These are phyloP conservation scores for Clusia tigrina DNA, from an alignment of 2,888 invertebrate genomes.

Conservation along the genomic window DNA sequence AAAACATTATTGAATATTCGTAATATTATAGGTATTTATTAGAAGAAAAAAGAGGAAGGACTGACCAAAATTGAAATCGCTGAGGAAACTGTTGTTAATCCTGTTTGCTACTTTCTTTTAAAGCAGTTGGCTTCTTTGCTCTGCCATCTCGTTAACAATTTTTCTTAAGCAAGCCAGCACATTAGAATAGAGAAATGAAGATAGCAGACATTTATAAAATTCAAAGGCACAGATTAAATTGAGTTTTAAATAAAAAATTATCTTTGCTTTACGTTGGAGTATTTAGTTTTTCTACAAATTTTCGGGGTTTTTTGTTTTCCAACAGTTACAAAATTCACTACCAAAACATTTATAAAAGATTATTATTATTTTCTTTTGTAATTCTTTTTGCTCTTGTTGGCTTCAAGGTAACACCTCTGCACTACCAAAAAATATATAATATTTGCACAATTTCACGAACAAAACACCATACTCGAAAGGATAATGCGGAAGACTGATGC, in stretches of 20 bases:
- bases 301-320: not conserved
- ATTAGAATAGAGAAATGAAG: not conserved
- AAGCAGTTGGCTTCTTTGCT: too few relatives aligned
- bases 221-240: constrained; percentile 4
- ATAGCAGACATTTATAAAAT: constrained; percentile 1
- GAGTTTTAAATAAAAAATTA: too few relatives aligned
- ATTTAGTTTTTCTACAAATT: not conserved
- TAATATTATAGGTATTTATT: too few relatives aligned
- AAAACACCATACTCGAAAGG: constrained; percentile 56
- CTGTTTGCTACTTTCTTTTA: not conserved
- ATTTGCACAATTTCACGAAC: constrained; percentile 22
- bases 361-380: not conserved
- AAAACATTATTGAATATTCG: too few relatives aligned
- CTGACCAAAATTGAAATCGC: constrained; percentile 1
- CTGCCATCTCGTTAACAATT: too few relatives aligned
- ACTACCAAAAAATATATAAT: constrained; percentile 10
- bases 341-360: too few relatives aligned
- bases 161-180: too few relatives aligned
- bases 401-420: constrained; percentile 25
- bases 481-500: constrained; percentile 57
- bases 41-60: not conserved
- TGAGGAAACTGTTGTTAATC: not conserved
- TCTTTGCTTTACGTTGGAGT: too few relatives aligned
- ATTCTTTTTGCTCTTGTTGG: not conserved
- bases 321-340: constrained; percentile 5